Percentiles rank a stretch among this genome's conserved stretches.
phyloP scores from a whole-genome alignment of 2,113 vertebrate genomes.

The Malaclemys terrapin region DNA sequence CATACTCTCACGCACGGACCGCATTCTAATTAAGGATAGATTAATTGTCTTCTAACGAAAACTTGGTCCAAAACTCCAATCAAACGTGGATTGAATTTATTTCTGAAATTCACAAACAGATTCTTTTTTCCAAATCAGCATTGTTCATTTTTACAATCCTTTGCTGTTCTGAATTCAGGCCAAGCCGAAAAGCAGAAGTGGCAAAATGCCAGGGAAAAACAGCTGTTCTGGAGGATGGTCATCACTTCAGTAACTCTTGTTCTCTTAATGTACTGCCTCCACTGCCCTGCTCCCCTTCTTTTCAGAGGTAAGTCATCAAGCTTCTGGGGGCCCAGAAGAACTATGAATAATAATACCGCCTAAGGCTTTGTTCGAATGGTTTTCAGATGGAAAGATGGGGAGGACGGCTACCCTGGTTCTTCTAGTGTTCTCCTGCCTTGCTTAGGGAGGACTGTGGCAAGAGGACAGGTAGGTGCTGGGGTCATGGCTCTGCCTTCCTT shows the following conservation, averaged over 20 bases:
- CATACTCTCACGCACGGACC: neutral
- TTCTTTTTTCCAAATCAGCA: neutral
- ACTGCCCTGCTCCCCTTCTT: neutral
- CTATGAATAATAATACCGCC: neutral
- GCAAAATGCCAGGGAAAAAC: neutral
- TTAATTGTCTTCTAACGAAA: conserved; percentile 13
- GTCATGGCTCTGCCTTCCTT: neutral
- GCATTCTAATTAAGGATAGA: neutral
- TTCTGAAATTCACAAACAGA: neutral
- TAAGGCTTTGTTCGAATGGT: neutral
- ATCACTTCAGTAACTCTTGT: neutral
- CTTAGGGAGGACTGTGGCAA: neutral
- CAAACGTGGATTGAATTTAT: neutral
- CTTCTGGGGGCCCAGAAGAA: neutral
- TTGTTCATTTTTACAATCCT: neutral
- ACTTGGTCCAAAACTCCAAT: conserved; percentile 2
- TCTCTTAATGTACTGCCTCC: neutral
- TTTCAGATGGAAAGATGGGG: neutral
- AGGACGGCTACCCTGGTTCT: neutral
- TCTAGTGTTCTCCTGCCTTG: neutral
- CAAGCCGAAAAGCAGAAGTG: conserved; percentile 14
- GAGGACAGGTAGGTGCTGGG: neutral
- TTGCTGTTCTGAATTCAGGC: conserved; percentile 4
- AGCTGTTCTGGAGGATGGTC: neutral
- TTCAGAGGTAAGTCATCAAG: conserved; percentile 22